Base-by-base conservation (phyloP, 2,888 invertebrate genomes). In the Nasonia oneida region DNA sequence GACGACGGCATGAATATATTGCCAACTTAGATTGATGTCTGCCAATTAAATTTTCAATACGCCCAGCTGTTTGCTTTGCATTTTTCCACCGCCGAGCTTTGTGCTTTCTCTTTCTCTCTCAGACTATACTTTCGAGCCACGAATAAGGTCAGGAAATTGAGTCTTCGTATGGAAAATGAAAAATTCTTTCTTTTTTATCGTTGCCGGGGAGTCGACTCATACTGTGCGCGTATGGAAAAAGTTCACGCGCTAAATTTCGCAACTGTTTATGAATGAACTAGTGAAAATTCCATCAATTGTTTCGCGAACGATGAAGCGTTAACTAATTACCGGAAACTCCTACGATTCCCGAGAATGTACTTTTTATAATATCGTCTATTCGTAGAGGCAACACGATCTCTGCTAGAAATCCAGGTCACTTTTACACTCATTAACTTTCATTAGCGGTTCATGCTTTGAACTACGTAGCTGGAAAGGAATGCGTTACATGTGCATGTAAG, bases 41-140 rank as follows among this genome's bases (percentile, higher is more conserved):
- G 77, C 71, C 83, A 83, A 83, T 83, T 83, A 83, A 83, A 83
- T 77, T 76, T 83, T 83, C 57, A 33, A 77, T 57, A 39, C 39
- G 6, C 23, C 33, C 67, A 3, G 18, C 23, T 67, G 12, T 67
- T 67, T 67, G 33, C 29, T 67, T 67, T 67, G 67, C 67, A 67
- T 67, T 33, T 67, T 67, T 64, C 8, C 8, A 0, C 10, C 53
- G 18, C 15, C 14, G 57, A 23, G 23, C 23, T 23, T 23, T 23
- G 23, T 23, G 23, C 23, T 23, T 23, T 23, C 23, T 23, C 23
- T 23, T 23, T 0, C 23, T 23, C 23, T 23, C 23, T 23, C 23
- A 23, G 23, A 23, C 23, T 23, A 23, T 23, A 23, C 23, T 23
- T 23, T 23, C 23, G 23, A 23, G 23, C 23, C 23, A 23, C 12